Evolutionary conservation across 2,888 invertebrate species (phyloP).

Genomic region (Zygogramma bicolorata): DNA sequence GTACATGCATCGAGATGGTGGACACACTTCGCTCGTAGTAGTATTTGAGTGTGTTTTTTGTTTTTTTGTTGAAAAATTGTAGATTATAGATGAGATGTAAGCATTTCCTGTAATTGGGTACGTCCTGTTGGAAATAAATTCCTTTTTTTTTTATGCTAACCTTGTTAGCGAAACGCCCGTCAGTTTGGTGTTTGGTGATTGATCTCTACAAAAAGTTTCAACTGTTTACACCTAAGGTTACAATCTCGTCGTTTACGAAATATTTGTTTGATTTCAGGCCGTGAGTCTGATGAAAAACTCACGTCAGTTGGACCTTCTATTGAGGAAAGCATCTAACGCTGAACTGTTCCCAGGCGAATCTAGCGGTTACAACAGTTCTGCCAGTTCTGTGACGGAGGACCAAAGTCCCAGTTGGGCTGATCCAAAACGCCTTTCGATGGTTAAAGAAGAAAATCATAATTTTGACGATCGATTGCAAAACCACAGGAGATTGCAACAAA

Average conservation of each 20-base stretch:
- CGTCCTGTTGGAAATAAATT: too few relatives aligned
- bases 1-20: too few relatives aligned
- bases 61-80: too few relatives aligned
- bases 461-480: conserved; percentile 59
- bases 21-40: too few relatives aligned
- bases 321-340: conserved; percentile 83
- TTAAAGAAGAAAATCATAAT: conserved; percentile 75
- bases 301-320: conserved; percentile 80
- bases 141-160: too few relatives aligned
- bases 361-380: conserved; percentile 86
- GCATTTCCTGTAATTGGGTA: too few relatives aligned
- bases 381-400: conserved; percentile 84
- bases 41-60: too few relatives aligned
- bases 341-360: conserved; percentile 86
- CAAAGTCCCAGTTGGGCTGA: conserved; percentile 78
- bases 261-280: conserved; percentile 71
- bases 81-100: too few relatives aligned
- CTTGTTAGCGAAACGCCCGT: too few relatives aligned
- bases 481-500: conserved; percentile 39
- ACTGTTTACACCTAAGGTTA: not conserved
- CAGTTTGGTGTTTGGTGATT: too few relatives aligned
- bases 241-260: not conserved
- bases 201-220: too few relatives aligned
- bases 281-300: conserved; percentile 84
- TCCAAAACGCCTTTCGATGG: conserved; percentile 77